Conservation (phyloP, 2,888 invertebrate species). For the Sarcophaga subvicina region DNA sequence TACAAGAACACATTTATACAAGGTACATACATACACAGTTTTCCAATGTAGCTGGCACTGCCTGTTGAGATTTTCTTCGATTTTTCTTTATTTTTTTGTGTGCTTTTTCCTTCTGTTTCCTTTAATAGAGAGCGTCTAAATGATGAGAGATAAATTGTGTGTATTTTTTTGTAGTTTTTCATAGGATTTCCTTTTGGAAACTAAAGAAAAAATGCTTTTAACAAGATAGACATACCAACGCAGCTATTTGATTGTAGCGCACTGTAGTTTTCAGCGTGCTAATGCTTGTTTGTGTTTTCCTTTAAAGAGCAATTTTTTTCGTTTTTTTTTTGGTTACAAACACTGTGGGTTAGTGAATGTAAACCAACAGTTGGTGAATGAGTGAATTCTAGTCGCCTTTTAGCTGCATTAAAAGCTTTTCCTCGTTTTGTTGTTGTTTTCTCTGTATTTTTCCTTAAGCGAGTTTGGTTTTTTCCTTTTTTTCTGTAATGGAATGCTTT, state of each 20-base stretch:
- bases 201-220: neutral
- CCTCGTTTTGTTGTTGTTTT: constrained; percentile 6
- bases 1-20: neutral
- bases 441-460: neutral
- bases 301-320: too few relatives aligned
- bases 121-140: constrained; percentile 16
- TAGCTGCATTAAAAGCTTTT: constrained; percentile 35
- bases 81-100: neutral
- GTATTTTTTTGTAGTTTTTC: constrained; percentile 46
- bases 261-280: too few relatives aligned
- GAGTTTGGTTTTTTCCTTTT: neutral
- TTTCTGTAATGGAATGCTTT: constrained; percentile 18
- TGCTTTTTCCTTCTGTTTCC: neutral
- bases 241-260: neutral
- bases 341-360: too few relatives aligned
- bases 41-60: neutral
- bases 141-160: constrained; percentile 60
- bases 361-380: neutral
- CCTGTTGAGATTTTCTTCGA: neutral
- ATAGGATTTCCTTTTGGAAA: constrained; percentile 27
- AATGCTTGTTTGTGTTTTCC: too few relatives aligned
- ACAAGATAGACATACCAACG: neutral
- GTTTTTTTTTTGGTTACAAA: too few relatives aligned
- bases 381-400: neutral
- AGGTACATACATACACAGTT: neutral